Evolutionary conservation across 2,113 vertebrate species (phyloP), one percentile per base, ranked within the genome.

Genomic region (Perca flavescens): DNA sequence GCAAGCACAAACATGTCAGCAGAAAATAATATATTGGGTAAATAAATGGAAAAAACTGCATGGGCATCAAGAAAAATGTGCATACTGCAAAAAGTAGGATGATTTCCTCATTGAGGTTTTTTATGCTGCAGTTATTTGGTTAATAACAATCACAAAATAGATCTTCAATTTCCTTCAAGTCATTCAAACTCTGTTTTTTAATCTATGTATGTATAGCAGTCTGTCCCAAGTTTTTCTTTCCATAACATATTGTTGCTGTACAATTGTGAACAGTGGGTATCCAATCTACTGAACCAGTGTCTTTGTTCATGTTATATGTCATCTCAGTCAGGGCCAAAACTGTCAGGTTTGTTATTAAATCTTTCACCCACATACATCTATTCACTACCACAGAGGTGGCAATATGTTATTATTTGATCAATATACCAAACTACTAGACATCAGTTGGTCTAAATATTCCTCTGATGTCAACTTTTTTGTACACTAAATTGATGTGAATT

Each of bases 1-100:
- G 57, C 0, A 77, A 19, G 7, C 63, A 74, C 7, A 52, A 62
- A 57, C 16, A 36, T 16, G 60, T 91, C 47, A 91, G 74, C 22
- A 74, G 34, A 56, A 47, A n/a, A 81, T 21, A 36, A 46, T 13
- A 13, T 54, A 17, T 50, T 8, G 28, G 31, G n/a, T 34, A 12
- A 43, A 22, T 58, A 21, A 15, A 17, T 13, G 4, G 4, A 31
- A n/a, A 52, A 60, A 49, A 62, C 3, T 16, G 25, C 14, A 19
- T 17, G 1, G 36, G 4, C 40, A 46, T 61, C 5, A 15, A 21
- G 14, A 76, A 57, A 54, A 22, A 82, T 2, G 0, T 40, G 43
- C 15, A 34, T n/a, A 17, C 13, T 31, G 6, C 19, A 50, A 65
- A 63, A 36, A 40, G 5, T 25, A 31, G 15, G 13, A 43, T 53